Evolutionary conservation across 1,140 invertebrate genomes (phyloP).

Genomic region (Brachionus calyciflorus): DNA sequence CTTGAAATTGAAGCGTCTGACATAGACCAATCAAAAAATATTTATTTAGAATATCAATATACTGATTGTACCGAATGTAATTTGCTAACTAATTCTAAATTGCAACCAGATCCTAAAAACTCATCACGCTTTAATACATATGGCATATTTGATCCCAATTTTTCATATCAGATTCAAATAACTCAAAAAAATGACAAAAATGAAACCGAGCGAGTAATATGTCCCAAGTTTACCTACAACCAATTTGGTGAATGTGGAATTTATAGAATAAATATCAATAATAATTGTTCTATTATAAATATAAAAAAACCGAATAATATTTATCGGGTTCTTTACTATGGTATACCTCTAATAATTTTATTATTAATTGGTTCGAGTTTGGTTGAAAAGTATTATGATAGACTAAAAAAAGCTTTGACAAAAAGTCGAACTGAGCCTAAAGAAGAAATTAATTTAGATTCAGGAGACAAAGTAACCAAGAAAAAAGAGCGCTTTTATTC

Average conservation of each 20-base stretch:
- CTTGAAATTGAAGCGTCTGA: not conserved
- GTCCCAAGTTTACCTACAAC: not conserved
- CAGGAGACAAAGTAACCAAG: not conserved
- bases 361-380: not conserved
- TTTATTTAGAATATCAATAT: not conserved
- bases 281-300: not conserved
- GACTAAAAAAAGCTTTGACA: not conserved
- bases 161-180: constrained; percentile 8
- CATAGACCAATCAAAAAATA: not conserved
- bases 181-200: constrained; percentile 12
- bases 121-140: not conserved
- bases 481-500: constrained; percentile 35
- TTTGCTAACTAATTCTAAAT: not conserved
- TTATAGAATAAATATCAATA: not conserved
- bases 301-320: constrained; percentile 8
- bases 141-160: constrained; percentile 1
- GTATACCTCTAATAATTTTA: not conserved
- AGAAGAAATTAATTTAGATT: constrained; percentile 3
- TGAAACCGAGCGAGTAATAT: constrained; percentile 1
- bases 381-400: constrained; percentile 26
- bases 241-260: constrained; percentile 12
- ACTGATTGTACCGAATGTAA: constrained; percentile 13
- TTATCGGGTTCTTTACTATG: not conserved
- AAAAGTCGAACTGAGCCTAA: not conserved
- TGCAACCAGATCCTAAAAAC: not conserved